Base-by-base conservation (phyloP, 2,113 vertebrate species). In the Scatophagus argus region DNA sequence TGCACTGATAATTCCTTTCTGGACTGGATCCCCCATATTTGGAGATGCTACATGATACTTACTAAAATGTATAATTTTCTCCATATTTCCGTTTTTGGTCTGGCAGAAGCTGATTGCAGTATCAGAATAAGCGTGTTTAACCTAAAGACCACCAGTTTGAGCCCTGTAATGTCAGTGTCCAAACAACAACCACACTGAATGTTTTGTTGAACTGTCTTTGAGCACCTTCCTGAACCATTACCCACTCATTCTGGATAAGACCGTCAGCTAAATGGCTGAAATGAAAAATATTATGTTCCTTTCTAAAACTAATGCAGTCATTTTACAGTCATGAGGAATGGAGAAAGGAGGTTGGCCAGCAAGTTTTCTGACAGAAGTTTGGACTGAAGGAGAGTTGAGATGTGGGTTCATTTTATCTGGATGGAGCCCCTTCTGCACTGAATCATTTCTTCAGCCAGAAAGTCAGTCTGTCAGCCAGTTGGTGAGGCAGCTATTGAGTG, bases 361-460 rank as follows among this genome's bases (percentile, higher is more conserved):
- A 12, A 66, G 27, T 70, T 85, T 72, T 85, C 75, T 92, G 93
- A 93, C 84, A 87, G 86, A 83, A 86, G 76, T 93, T 90, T 89
- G 86, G 89, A 90, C 47, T 63, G 58, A 58, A 60, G 52, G 43
- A 77, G 82, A 85, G 58, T 59, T 69, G 77, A 84, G 79, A 81
- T 87, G 71, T 81, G 77, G 86, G 78, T 91, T 88, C 71, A 88
- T 91, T 89, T 88, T 87, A 82, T 74, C 88, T 89, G 91, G 88
- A 93, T 70, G 29, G 70, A 81, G 69, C 84, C 79, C 59, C 71
- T 79, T 79, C 66, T 86, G 76, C 72, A 71, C 54, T 81, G 38
- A 89, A 82, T 87, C 73, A 77, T 81, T 69, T 62, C 61, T 49
- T 74, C 66, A 61, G 64, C 76, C 89, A 87, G 74, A 73, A 8